A percentile compares a stretch with the other conserved stretches of the same genome.
Conservation (phyloP, 2,113 vertebrate species). For the Phylloscopus whistleri region DNA sequence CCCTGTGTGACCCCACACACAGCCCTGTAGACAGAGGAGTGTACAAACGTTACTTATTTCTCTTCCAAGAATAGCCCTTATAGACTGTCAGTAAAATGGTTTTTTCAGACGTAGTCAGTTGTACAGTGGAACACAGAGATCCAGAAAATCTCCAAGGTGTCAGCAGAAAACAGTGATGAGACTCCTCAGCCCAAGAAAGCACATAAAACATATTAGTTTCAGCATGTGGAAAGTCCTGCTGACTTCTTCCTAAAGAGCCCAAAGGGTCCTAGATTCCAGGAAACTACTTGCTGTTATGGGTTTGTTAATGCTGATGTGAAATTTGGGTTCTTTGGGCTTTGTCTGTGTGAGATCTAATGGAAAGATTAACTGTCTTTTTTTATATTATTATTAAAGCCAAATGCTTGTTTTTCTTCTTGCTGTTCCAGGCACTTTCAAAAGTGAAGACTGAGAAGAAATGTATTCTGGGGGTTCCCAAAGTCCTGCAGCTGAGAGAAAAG, state of each 20-base stretch:
- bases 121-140: not conserved
- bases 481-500: not conserved
- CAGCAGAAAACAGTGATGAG: slow-evolving; percentile 6
- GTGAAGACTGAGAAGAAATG: not conserved
- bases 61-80: not conserved
- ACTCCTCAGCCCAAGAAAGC: not conserved
- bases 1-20: not conserved
- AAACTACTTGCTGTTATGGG: not conserved
- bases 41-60: not conserved
- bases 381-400: not conserved
- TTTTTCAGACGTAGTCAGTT: not conserved
- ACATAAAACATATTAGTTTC: not conserved
- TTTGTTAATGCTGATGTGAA: not conserved
- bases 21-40: not conserved
- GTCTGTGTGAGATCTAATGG: not conserved
- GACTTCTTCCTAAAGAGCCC: not conserved
- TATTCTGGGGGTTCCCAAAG: not conserved
- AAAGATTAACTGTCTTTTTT: not conserved
- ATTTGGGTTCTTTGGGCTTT: not conserved
- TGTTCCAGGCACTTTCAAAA: not conserved
- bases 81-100: not conserved
- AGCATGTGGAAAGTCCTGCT: slow-evolving; percentile 9
- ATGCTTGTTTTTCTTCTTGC: not conserved
- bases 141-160: slow-evolving; percentile 16
- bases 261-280: not conserved